Base-by-base conservation (phyloP, 2,888 invertebrate genomes). In the Oegoconia quadripuncta region DNA sequence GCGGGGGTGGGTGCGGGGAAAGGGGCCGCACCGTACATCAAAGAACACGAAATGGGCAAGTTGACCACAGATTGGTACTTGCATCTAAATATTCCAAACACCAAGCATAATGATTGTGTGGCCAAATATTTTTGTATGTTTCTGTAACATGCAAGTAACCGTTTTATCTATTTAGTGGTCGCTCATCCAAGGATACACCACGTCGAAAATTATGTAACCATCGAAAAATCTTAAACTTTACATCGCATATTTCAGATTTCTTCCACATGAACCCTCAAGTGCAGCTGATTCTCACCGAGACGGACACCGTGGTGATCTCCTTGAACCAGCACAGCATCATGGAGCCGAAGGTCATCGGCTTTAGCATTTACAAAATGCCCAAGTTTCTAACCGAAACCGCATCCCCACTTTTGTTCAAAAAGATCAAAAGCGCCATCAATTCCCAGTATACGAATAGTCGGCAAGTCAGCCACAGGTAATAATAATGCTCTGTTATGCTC, bases 261-360 rank as follows among this genome's bases (percentile, higher is more conserved):
- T 97, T 97, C 73, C 96, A 97, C 74, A 95, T 96, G 66, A 97
- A 97, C 77, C 97, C 97, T 0, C 97, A 97, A 83, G 87, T 97
- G 26, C 93, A 96, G 60, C 72, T 97, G 31, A 90, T 92, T 30
- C 74, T 97, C 18, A 92, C 91, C 56, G 96, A 96, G 67, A 48
- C 68, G 0, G 78, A 74, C 38, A 72, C 71, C 0, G 92, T 95
- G 1, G 91, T 97, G 9, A 92, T 97, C 34, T 95, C 95, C 0
- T 79, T 97, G 8, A 95, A 95, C 71, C 97, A 97, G 65, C 96
- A 97, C 74, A 94, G 95, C 46, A 94, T 96, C 35, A 93, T 96
- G 89, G 97, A 97, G 72, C 96, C 97, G 8, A 96, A 96, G 88
- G 96, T 96, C 3, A 95, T 97, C 49, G 97, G 97, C 18, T 97